A percentile compares a stretch with the other conserved stretches of the same genome.
Conservation (phyloP, 2,888 invertebrate species). For the Mechanitis messenoides region DNA sequence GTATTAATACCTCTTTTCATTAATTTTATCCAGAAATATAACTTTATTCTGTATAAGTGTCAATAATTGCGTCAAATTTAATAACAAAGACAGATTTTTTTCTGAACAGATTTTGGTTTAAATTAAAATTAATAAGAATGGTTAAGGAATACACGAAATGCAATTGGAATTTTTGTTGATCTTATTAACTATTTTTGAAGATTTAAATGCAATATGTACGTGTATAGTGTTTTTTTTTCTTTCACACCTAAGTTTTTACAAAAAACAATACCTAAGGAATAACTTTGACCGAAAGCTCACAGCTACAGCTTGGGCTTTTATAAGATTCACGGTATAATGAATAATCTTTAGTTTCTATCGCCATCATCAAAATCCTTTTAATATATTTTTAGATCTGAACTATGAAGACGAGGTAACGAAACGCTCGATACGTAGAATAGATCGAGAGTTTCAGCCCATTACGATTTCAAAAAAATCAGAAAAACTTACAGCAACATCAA, state of each 20-base stretch:
- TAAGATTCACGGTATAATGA: not conserved
- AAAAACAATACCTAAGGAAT: not conserved
- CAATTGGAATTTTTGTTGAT: not conserved
- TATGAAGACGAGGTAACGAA: constrained; percentile 15
- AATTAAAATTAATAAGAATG: not conserved
- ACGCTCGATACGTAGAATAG: constrained; percentile 16
- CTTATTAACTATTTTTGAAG: not conserved
- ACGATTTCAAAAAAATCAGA: constrained; percentile 37
- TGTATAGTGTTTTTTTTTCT: not conserved
- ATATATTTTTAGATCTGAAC: constrained; percentile 18
- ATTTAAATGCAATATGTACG: constrained; percentile 3
- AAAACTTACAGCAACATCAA: constrained; percentile 31
- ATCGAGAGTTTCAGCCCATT: constrained; percentile 49
- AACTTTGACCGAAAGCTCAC: not conserved
- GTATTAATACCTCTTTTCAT: no score
- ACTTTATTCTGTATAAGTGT: no score
- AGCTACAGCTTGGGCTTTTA: not conserved
- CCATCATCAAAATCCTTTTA: not conserved
- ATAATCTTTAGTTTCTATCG: not conserved
- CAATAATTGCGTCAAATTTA: no score
- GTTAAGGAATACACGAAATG: not conserved
- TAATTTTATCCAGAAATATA: no score
- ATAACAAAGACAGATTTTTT: no score
- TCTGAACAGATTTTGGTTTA: not conserved
- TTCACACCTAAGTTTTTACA: not conserved